phyloP scores from a whole-genome alignment of 2,888 invertebrate genomes.

The Cataglyphis albicans region DNA sequence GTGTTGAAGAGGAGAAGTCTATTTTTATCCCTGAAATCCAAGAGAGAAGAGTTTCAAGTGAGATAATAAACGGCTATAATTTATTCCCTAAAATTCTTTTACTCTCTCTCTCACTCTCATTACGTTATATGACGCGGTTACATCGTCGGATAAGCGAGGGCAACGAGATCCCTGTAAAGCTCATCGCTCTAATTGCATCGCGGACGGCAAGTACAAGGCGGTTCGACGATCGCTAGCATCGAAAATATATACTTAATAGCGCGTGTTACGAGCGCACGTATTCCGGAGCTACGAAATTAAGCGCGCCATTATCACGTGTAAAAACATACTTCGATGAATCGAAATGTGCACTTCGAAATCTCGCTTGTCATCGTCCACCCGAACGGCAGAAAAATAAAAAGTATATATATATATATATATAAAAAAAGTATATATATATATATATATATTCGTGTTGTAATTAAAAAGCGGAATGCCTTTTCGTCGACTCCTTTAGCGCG shows the following conservation, averaged over 20 bases:
- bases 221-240: slow-evolving; percentile 20
- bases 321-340: neutral
- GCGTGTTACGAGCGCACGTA: slow-evolving; percentile 27
- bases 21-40: neutral
- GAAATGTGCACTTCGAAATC: slow-evolving; percentile 5
- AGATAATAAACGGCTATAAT: neutral
- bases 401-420: no score
- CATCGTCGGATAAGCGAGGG: neutral
- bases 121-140: slow-evolving; percentile 15
- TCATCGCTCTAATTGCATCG: slow-evolving; percentile 32
- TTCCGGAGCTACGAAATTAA: slow-evolving; percentile 28
- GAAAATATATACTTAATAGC: slow-evolving; percentile 43
- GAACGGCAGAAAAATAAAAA: neutral
- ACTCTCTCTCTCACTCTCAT: neutral
- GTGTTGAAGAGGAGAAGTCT: neutral
- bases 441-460: neutral
- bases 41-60: neutral
- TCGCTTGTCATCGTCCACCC: neutral
- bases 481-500: neutral
- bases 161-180: neutral
- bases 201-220: neutral
- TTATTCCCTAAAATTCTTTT: slow-evolving; percentile 7
- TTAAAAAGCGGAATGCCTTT: slow-evolving; percentile 12
- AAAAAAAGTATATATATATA: no score
- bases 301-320: slow-evolving; percentile 12